Conservation (phyloP, 2,888 invertebrate genomes). For the Lasius fuliginosus region DNA sequence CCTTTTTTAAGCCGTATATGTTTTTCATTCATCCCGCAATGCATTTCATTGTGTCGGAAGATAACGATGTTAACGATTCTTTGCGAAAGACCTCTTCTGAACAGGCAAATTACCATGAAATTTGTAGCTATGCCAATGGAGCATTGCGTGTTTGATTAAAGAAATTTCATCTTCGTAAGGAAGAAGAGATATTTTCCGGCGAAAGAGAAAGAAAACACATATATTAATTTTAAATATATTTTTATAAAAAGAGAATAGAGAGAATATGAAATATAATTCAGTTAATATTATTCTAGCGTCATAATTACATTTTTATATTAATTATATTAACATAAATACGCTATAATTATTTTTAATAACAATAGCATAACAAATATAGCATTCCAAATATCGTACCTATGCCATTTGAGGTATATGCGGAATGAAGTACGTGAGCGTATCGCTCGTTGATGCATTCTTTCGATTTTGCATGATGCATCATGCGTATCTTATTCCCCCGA, state of each 20-base stretch:
- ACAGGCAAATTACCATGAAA: slow-evolving; percentile 5
- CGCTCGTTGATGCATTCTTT: slow-evolving; percentile 31
- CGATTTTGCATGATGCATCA: slow-evolving; percentile 39
- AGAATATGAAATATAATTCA: background rate
- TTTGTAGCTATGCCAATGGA: background rate
- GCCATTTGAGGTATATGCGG: background rate
- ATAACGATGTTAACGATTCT: slow-evolving; percentile 24
- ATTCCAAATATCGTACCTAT: slow-evolving; percentile 21
- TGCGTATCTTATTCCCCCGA: background rate
- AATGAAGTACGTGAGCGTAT: slow-evolving; percentile 15
- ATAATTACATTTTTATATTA: background rate
- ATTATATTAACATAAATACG: background rate
- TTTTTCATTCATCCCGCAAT: slow-evolving; percentile 17
- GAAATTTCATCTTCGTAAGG: background rate
- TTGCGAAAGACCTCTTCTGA: background rate
- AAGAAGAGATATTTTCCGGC: background rate
- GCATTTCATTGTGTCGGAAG: background rate
- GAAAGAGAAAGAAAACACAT: background rate
- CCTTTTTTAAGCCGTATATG: background rate
- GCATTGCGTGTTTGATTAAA: background rate
- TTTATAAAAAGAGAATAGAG: background rate
- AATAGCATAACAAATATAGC: background rate
- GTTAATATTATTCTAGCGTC: background rate
- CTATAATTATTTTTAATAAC: background rate
- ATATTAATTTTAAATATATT: slow-evolving; percentile 2